phyloP scores from a whole-genome alignment of 2,113 vertebrate genomes.

The Cyanoderma ruficeps region DNA sequence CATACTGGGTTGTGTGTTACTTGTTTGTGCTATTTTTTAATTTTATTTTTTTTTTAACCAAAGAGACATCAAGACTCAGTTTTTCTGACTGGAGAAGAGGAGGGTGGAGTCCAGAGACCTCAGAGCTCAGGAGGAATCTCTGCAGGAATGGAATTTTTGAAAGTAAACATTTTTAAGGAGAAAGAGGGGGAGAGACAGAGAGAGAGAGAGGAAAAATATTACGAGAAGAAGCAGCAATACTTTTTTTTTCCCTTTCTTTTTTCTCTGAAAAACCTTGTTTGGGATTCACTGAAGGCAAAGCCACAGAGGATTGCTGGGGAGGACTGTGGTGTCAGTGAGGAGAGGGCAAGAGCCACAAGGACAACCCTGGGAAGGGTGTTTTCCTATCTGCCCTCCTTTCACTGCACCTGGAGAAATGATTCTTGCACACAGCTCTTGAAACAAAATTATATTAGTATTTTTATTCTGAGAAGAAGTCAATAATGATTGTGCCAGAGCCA shows the following conservation, averaged over 20 bases:
- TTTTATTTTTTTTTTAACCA: constrained; percentile 56
- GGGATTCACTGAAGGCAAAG: constrained; percentile 25
- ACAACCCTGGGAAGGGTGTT: background rate
- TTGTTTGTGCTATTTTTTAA: constrained; percentile 29
- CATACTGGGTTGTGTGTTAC: constrained; percentile 54
- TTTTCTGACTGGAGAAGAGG: constrained; percentile 52
- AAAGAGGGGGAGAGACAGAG: background rate
- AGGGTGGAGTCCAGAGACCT: constrained; percentile 53
- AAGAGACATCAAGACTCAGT: constrained; percentile 56
- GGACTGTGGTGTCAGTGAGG: background rate
- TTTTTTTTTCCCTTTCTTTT: background rate
- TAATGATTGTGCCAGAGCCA: background rate
- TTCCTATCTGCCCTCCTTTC: constrained; percentile 33
- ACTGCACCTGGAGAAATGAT: constrained; percentile 28
- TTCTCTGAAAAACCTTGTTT: constrained; percentile 28
- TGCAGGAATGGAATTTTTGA: constrained; percentile 63
- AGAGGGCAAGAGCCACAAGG: background rate
- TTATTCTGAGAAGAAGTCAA: background rate
- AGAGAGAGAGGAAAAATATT: constrained; percentile 25
- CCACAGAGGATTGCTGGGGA: background rate
- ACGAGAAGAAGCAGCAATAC: constrained; percentile 70
- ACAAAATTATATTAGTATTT: background rate
- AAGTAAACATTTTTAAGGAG: constrained; percentile 64
- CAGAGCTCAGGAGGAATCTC: constrained; percentile 54
- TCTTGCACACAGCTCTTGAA: constrained; percentile 17